Base-by-base conservation (phyloP, 2,113 vertebrate genomes). In the Neotragus pygmaeus region DNA sequence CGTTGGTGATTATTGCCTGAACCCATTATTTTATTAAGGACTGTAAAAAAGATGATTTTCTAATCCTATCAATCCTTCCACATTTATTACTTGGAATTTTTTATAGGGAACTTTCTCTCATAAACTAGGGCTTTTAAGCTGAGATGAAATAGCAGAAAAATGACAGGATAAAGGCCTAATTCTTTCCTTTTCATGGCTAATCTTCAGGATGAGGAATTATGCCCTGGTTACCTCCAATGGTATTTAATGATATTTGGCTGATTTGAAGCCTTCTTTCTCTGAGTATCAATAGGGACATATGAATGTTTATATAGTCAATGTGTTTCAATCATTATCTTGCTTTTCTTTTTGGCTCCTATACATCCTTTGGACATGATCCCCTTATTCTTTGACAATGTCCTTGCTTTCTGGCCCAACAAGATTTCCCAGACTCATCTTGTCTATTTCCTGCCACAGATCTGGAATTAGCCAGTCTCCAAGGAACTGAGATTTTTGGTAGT, bases 1-100 rank as follows among this genome's bases (percentile, higher is more conserved):
- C 47, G 13, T 11, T 49, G 49, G 7, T 53, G 55, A 84, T 93
- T 95, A 88, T 77, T 91, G 55, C 90, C 83, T 57, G 13, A 94
- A 86, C 45, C 95, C 64, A 93, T 94, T 91, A 93, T 85, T 97
- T 88, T 96, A 83, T 93, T 51, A 87, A 78, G 28, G 39, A 19
- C 57, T 83, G 6, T 94, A 39, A 94, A 91, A 94, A 66, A 88
- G 84, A 30, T 90, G 17, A 70, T 87, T 94, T 92, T 96, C 83
- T 91, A 96, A 91, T 85, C 53, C 70, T 86, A 75, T 92, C 78
- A 91, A 96, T 92, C 85, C 75, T 92, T 93, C 64, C 39, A 80
- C 60, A 33, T 95, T 85, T 91, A 96, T 75, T 90, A 90, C 47
- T 43, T 78, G 27, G 84, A 19, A 58, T 82, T 49, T 89, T 92